Base-by-base conservation (phyloP, 1,140 invertebrate genomes). In the Riptortus pedestris region DNA sequence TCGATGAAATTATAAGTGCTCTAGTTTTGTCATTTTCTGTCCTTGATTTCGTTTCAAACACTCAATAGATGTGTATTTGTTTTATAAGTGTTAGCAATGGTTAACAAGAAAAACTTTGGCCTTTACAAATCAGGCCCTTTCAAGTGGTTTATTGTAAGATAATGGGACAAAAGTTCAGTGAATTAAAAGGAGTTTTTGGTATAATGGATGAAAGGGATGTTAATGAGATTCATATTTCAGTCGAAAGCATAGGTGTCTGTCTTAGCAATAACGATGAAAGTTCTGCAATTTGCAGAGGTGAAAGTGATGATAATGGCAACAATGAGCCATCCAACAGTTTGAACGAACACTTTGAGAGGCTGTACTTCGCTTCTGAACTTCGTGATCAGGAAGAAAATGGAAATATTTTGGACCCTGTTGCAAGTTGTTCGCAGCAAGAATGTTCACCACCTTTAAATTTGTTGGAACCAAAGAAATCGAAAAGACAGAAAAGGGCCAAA, bases 151-250 rank as follows among this genome's bases (percentile, higher is more conserved):
- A 11, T 33, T 2, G 20, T n/a, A 33, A 65, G 52, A 69, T 69
- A 69, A 71, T 71, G 71, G 71, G 70, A 66, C 70, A 71, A 60
- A 70, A 69, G 59, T 66, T 71, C 24, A 70, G 70, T 62, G 69
- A 71, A 43, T 64, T 70, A 20, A 70, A 67, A 67, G 65, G 69
- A 45, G 60, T 68, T 45, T 68, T 69, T 65, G 67, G 66, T 61
- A 65, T 47, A 60, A 70, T 71, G 69, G 69, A 70, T 63, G 67
- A 67, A 31, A 65, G 65, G 65, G 65, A 66, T 43, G 62, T 62
- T 48, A 67, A 67, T 60, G 68, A 68, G 63, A 65, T 64, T 51
- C 59, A 59, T 63, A 60, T 66, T 28, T 64, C 63, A 11, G 43
- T 67, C 16, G 60, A 64, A 47, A 69, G 62, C 64, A 45, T 55